phyloP scores from a whole-genome alignment of 2,113 vertebrate species.

The Rhinopithecus roxellana region DNA sequence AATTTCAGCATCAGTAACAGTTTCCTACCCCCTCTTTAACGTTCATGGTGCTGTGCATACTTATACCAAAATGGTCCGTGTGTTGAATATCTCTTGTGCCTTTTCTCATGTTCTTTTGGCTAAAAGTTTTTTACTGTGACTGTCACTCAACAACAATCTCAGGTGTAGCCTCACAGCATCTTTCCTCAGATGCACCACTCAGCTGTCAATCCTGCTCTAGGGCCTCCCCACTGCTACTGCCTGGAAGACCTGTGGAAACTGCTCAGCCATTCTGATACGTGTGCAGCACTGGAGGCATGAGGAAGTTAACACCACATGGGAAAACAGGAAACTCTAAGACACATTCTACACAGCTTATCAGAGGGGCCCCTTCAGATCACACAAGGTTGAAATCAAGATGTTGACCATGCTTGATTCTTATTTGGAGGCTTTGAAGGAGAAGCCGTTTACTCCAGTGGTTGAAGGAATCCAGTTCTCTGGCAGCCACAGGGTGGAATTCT shows the following conservation, averaged over 20 bases:
- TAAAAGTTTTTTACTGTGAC: neutral
- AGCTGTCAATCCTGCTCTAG: neutral
- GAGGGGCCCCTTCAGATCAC: neutral
- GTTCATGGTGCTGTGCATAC: no score
- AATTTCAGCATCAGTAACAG: neutral
- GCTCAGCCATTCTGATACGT: neutral
- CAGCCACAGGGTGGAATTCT: neutral
- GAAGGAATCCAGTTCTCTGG: neutral
- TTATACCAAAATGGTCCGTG: neutral
- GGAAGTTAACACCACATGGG: neutral
- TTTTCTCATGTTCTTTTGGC: neutral
- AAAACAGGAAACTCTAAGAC: neutral
- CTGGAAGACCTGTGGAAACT: neutral
- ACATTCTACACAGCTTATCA: neutral
- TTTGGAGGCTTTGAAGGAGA: neutral
- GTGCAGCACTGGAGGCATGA: fast-evolving
- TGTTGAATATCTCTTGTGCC: neutral
- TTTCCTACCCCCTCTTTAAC: neutral
- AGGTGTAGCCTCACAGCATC: neutral
- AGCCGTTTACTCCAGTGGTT: neutral
- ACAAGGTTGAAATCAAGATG: neutral
- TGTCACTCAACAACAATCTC: neutral
- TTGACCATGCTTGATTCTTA: neutral
- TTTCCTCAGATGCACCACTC: neutral
- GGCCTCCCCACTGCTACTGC: neutral